Evolutionary conservation across 2,797 vertebrate species (phyloP).

Genomic region (Galaxias olidus): DNA sequence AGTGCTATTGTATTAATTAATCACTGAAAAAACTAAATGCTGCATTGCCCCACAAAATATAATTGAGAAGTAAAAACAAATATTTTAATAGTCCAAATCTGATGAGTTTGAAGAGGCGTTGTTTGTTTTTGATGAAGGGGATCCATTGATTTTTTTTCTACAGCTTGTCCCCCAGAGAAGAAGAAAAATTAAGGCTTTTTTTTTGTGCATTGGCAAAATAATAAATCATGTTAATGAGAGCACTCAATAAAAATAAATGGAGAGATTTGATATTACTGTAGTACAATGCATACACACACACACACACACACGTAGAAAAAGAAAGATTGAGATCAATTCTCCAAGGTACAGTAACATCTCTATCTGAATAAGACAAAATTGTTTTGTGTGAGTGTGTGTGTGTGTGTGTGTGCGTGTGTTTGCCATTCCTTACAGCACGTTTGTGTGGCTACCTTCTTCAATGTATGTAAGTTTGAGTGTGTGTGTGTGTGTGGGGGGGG

Average conservation of each 20-base stretch:
- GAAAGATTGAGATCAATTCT: no score
- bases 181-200: slow-evolving; percentile 6
- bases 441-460: no score
- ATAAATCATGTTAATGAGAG: slow-evolving; percentile 21
- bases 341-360: slow-evolving; percentile 12
- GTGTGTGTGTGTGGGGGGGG: slow-evolving; percentile 7
- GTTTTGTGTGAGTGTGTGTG: slow-evolving; percentile 1
- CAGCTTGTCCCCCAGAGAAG: neutral
- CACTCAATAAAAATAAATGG: slow-evolving; percentile 8
- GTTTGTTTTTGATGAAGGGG: slow-evolving; percentile 11
- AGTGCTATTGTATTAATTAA: no score
- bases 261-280: neutral
- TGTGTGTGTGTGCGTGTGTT: neutral
- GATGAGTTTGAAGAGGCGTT: neutral
- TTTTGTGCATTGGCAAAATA: slow-evolving; percentile 14
- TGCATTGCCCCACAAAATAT: no score
- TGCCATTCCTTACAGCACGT: no score
- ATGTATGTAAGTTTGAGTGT: no score
- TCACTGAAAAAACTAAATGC: no score
- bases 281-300: neutral
- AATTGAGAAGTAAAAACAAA: neutral
- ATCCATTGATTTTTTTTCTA: slow-evolving; percentile 23
- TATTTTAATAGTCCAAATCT: neutral
- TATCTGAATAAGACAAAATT: slow-evolving; percentile 21
- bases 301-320: neutral